Evolutionary conservation across 2,888 invertebrate species (phyloP), one percentile per base, ranked within the genome.

Genomic region (Rhogogaster chlorosoma): DNA sequence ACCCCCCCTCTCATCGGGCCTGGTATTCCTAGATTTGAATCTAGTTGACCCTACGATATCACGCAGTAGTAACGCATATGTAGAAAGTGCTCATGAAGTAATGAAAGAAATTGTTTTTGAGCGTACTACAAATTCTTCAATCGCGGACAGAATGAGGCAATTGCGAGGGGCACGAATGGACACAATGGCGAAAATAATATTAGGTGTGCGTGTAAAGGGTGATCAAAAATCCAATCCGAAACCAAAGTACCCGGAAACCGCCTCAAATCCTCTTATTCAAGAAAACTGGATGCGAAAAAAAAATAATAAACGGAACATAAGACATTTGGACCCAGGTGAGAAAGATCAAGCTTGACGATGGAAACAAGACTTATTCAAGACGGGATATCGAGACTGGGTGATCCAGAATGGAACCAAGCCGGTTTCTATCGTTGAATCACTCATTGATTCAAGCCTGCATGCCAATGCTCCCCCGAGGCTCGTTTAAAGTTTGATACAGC

Each of bases 31-130:
- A 2, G 85, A 86, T 42, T 22, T 88, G 10, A 78, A 87, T 53
- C 67, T 87, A 0, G 49, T 88, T 0, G 84, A 86, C 71, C 5
- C n/a, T n/a, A 32, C 85, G 1, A 84, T 87, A 36, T 87, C 86
- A 15, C 84, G 87, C 49, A 49, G 88, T 7, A 88, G 85, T 15
- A 88, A 89, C 71, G 88, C 87, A 10, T 87, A 84, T 15, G 82
- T 86, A 9, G 87, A 88, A 77, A 85, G 82, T 26, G 18, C n/a
- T 2, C 29, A 38, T 9, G 29, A 15, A 73, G 61, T 71, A 1
- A 29, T 18, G 10, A 73, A 84, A 71, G 64, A 71, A 42, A 32
- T 64, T 9, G 73, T 80, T 3, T 86, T 86, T 10, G 64, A 75
- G 61, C 3, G 49, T 2, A 61, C 1, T 9, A 64, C 67, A 18